Percentiles rank a stretch among this genome's conserved stretches.
phyloP scores from a whole-genome alignment of 1,140 invertebrate species.

The Scaptodrosophila lebanonensis region DNA sequence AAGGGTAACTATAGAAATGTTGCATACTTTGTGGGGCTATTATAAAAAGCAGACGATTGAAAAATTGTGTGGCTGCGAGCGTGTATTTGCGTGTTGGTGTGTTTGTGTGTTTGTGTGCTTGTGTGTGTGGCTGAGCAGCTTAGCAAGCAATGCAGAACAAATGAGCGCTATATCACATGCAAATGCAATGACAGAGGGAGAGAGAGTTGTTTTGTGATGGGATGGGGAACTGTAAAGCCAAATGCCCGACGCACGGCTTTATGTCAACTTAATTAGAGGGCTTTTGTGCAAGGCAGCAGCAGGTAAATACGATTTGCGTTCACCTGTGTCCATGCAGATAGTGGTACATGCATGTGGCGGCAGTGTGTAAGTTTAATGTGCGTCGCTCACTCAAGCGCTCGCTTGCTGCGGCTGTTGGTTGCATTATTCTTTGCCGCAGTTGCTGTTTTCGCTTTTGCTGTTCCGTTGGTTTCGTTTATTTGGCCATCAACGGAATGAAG shows the following conservation, averaged over 20 bases:
- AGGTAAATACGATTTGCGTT: constrained; percentile 27
- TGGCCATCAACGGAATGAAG: constrained; percentile 9
- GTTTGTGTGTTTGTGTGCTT: too few relatives aligned
- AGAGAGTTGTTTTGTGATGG: constrained; percentile 3
- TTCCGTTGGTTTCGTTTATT: neutral
- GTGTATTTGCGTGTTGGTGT: too few relatives aligned
- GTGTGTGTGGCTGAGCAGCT: too few relatives aligned
- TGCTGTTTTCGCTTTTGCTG: neutral
- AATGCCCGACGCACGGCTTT: constrained; percentile 2
- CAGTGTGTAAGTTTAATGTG: neutral
- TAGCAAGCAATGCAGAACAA: constrained; percentile 3
- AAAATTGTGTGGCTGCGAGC: too few relatives aligned
- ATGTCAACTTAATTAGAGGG: constrained; percentile 60
- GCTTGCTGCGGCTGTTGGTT: constrained; percentile 22
- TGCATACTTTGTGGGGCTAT: constrained; percentile 37
- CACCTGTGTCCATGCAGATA: neutral
- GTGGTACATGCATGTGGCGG: neutral
- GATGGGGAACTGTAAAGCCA: constrained; percentile 5
- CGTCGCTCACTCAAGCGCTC: neutral
- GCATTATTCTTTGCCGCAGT: neutral
- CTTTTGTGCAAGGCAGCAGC: constrained; percentile 45
- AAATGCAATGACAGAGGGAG: too few relatives aligned
- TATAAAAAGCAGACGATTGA: constrained; percentile 5
- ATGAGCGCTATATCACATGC: neutral
- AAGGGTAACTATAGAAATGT: constrained; percentile 4